Evolutionary conservation across 2,797 vertebrate genomes (phyloP).

Genomic region (Hydrophis major): DNA sequence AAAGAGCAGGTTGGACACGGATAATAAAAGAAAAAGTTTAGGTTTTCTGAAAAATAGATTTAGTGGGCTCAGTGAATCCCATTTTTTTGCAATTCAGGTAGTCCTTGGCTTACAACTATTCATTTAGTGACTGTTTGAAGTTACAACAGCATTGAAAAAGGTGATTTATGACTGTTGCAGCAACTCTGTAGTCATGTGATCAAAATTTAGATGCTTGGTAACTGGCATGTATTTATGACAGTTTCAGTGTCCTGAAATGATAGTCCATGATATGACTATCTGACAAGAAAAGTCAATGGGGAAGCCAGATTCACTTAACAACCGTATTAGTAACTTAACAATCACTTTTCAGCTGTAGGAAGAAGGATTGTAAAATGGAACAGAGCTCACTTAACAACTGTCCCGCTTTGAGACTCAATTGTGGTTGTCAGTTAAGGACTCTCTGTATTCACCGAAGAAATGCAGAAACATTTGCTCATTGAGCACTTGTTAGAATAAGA

Average conservation of each 20-base stretch:
- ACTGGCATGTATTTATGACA: not conserved
- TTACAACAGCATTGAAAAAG: too few relatives aligned
- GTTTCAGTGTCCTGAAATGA: not conserved
- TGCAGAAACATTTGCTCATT: not conserved
- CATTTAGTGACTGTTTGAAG: too few relatives aligned
- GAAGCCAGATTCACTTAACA: not conserved
- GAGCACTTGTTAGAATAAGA: not conserved
- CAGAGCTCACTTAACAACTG: not conserved
- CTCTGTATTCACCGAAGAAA: not conserved
- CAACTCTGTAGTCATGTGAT: not conserved
- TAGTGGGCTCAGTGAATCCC: not conserved
- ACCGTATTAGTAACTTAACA: not conserved
- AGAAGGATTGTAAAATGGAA: not conserved
- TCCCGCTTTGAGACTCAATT: not conserved
- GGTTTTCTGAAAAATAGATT: not conserved
- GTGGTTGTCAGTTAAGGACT: not conserved
- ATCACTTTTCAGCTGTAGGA: not conserved
- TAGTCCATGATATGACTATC: too few relatives aligned
- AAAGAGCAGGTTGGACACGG: not conserved
- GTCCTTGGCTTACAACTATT: not conserved
- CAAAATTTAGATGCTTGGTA: not conserved
- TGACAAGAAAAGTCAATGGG: not conserved
- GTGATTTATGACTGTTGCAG: too few relatives aligned
- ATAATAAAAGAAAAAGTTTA: not conserved
- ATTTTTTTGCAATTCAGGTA: not conserved